A percentile compares a stretch with the other conserved stretches of the same genome.
Evolutionary conservation across 2,113 vertebrate genomes (phyloP).

Genomic region (Pangasianodon hypophthalmus): DNA sequence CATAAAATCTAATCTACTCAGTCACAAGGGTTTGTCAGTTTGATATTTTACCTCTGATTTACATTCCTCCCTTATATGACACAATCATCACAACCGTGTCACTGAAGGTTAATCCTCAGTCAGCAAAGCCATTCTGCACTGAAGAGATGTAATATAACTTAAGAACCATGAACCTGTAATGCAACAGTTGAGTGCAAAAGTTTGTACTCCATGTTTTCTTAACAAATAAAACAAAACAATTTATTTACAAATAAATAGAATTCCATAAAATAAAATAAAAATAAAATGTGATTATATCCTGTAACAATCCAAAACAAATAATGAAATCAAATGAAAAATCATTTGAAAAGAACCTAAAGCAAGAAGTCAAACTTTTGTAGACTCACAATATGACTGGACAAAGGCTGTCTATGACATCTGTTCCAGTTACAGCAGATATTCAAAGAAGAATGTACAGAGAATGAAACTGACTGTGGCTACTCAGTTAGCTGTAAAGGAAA

Average conservation of each 20-base stretch:
- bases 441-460: conserved; percentile 6
- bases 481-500: background rate
- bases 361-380: background rate
- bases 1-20: conserved; percentile 10
- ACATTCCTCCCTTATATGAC: conserved; percentile 1
- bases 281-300: background rate
- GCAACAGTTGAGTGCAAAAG: background rate
- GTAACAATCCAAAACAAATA: background rate
- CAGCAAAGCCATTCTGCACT: background rate
- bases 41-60: background rate
- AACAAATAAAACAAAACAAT: background rate
- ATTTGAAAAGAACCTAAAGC: background rate
- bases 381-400: background rate
- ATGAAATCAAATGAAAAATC: background rate
- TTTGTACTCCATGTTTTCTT: background rate
- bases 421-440: conserved; percentile 16
- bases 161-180: background rate
- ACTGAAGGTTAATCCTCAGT: background rate
- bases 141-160: background rate
- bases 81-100: background rate
- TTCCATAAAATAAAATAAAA: background rate
- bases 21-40: background rate
- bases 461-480: conserved; percentile 4
- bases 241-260: background rate
- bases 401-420: background rate